phyloP scores from a whole-genome alignment of 2,888 invertebrate species.

The Urechis unicinctus region DNA sequence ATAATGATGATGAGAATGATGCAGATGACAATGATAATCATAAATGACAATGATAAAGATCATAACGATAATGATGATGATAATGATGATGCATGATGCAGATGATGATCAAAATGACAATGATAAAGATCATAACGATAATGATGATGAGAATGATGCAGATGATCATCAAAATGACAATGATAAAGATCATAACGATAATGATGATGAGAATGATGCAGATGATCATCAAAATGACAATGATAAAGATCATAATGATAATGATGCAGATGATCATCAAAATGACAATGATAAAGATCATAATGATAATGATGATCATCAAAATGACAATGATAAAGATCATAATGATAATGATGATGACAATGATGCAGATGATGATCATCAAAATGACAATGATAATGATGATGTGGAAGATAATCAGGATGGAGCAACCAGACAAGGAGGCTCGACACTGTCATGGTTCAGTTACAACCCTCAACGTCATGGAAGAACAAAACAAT shows the following conservation, averaged over 20 bases:
- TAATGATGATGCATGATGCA: neutral
- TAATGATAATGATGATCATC: conserved; percentile 3
- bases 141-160: too few relatives aligned
- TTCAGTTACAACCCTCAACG: too few relatives aligned
- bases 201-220: too few relatives aligned
- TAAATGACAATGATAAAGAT: conserved; percentile 8
- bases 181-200: too few relatives aligned
- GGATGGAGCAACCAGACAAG: too few relatives aligned
- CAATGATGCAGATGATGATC: conserved; percentile 8
- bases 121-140: too few relatives aligned
- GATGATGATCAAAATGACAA: too few relatives aligned
- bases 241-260: neutral
- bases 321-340: conserved; percentile 11
- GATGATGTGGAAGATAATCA: neutral
- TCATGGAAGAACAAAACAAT: too few relatives aligned
- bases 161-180: too few relatives aligned
- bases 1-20: conserved; percentile 8
- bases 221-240: too few relatives aligned
- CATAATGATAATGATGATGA: conserved; percentile 10
- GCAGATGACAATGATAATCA: too few relatives aligned
- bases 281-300: conserved; percentile 2
- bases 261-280: conserved; percentile 1
- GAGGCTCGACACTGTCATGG: too few relatives aligned
- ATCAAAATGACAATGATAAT: conserved; percentile 7
- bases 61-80: neutral